Conservation (phyloP, 2,888 invertebrate genomes). For the Argyresthia goedartella region DNA sequence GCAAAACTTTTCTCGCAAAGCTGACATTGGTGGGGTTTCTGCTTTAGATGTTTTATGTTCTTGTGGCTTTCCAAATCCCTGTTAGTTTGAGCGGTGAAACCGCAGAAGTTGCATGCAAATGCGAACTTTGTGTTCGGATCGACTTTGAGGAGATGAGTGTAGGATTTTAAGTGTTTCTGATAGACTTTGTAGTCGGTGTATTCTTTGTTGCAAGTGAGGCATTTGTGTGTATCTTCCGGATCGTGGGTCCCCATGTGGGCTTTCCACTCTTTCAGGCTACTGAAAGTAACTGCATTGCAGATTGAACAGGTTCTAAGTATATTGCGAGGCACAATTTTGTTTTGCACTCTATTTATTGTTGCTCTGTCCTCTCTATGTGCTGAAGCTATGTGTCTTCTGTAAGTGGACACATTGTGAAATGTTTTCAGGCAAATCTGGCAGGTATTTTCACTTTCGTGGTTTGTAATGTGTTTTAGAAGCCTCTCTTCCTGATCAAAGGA, state of each 20-base stretch:
- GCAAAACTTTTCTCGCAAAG: not conserved
- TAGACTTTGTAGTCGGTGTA: not conserved
- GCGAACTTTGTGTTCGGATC: not conserved
- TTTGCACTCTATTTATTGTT: not conserved
- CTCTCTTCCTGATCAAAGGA: not conserved
- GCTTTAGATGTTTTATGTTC: not conserved
- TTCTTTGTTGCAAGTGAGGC: not conserved
- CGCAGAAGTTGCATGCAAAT: not conserved
- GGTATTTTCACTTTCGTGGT: not conserved
- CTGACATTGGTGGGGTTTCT: not conserved
- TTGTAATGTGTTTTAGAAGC: not conserved
- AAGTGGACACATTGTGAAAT: not conserved
- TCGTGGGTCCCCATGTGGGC: not conserved
- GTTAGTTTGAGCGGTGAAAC: not conserved
- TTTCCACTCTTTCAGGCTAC: not conserved
- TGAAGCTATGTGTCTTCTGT: not conserved
- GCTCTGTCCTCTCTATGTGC: not conserved
- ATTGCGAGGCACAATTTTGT: not conserved
- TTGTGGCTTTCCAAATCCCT: not conserved
- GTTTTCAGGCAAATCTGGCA: not conserved
- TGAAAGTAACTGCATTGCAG: not conserved
- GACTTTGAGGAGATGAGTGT: not conserved
- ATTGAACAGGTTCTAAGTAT: not conserved
- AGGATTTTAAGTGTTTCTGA: not conserved
- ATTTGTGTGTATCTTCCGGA: not conserved